Evolutionary conservation across 2,888 invertebrate species (phyloP).

Genomic region (Achlya flavicornis): DNA sequence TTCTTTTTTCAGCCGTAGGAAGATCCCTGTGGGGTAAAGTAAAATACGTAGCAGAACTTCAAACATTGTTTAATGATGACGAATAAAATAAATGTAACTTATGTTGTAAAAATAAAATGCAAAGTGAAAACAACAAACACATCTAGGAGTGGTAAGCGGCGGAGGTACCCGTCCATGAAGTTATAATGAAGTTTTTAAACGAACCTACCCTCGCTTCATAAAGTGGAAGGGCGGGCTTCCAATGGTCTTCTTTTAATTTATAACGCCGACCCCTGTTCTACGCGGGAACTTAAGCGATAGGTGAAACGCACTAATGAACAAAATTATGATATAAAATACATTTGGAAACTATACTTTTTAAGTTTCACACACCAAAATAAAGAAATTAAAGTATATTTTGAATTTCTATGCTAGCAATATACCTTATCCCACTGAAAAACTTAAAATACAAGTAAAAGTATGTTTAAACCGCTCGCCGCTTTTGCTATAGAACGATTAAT

Average conservation of each 20-base stretch:
- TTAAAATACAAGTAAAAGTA: no score
- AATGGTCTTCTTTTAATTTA: conserved; percentile 65
- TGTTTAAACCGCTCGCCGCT: conserved; percentile 17
- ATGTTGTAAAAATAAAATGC: conserved; percentile 14
- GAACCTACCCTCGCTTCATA: conserved; percentile 55
- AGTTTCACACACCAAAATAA: no score
- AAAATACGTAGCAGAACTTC: neutral
- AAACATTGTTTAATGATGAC: conserved; percentile 1
- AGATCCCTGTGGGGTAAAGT: neutral
- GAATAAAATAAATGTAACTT: neutral
- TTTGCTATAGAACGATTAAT: conserved; percentile 29
- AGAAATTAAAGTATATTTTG: no score
- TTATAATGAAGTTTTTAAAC: conserved; percentile 72
- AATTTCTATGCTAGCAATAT: no score
- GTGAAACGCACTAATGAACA: conserved; percentile 10
- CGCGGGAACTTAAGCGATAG: conserved; percentile 22
- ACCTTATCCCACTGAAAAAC: no score
- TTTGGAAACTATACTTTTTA: no score
- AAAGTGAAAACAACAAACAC: conserved; percentile 30
- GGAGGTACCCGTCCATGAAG: conserved; percentile 50
- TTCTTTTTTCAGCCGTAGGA: neutral
- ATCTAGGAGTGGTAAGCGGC: conserved; percentile 20
- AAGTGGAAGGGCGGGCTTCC: conserved; percentile 52
- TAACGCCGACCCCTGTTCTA: conserved; percentile 32
- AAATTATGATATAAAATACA: no score